Conservation (phyloP, 2,888 invertebrate genomes). For the Eupithecia subfuscata region DNA sequence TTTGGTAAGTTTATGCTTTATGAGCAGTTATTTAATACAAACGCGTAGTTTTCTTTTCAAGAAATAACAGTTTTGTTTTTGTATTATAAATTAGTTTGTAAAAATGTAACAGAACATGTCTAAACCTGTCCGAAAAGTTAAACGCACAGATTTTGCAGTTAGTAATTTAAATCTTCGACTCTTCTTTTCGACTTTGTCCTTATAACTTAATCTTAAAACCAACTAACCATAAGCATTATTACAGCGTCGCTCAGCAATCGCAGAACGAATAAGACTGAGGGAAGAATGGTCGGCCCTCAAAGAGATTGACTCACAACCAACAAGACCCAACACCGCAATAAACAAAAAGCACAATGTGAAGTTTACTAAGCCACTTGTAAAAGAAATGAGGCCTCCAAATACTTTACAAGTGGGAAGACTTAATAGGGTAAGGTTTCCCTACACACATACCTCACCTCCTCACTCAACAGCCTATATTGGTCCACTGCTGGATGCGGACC, state of each 20-base stretch:
- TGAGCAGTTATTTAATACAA: not conserved
- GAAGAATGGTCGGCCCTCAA: constrained; percentile 77
- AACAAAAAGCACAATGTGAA: constrained; percentile 34
- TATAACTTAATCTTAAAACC: not conserved
- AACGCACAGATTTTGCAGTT: no score
- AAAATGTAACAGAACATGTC: not conserved
- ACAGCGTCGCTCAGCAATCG: constrained; percentile 73
- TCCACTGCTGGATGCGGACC: no score
- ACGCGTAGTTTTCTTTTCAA: no score
- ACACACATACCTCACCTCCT: no score
- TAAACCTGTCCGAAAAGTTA: not conserved
- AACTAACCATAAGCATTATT: constrained; percentile 39
- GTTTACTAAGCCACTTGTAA: constrained; percentile 14
- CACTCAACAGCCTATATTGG: no score
- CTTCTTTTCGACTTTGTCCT: not conserved
- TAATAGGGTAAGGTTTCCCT: constrained; percentile 25
- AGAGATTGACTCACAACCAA: constrained; percentile 50
- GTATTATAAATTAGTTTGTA: not conserved
- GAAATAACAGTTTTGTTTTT: not conserved
- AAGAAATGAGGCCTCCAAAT: constrained; percentile 7
- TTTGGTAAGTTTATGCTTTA: constrained; percentile 58
- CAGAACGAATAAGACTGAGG: constrained; percentile 65
- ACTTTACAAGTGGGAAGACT: constrained; percentile 15
- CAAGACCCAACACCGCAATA: constrained; percentile 14
- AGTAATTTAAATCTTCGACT: no score